Percentiles rank a stretch among this genome's conserved stretches.
Conservation (phyloP, 2,797 vertebrate species). For the Myiotriccus ornatus region DNA sequence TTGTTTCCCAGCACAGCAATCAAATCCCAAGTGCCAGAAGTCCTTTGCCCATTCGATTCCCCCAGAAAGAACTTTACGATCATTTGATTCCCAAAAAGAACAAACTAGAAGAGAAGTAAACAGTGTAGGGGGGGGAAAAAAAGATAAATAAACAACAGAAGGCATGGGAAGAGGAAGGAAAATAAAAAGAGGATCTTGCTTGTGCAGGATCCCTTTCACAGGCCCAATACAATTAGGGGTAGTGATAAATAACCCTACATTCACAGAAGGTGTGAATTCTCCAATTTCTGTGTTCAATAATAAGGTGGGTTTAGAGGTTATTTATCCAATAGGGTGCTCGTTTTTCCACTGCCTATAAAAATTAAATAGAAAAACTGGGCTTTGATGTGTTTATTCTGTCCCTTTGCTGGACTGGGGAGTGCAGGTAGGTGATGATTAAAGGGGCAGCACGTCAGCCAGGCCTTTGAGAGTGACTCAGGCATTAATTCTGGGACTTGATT, state of each 20-base stretch:
- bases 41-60: not conserved
- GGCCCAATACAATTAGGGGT: not conserved
- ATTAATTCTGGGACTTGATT: not conserved
- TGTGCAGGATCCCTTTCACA: not conserved
- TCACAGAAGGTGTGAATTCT: not conserved
- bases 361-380: not conserved
- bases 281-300: not conserved
- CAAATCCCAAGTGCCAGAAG: not conserved
- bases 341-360: not conserved
- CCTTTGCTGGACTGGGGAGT: not conserved
- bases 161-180: not conserved
- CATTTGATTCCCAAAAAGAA: not conserved
- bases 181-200: not conserved
- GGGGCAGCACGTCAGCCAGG: not conserved
- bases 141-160: not conserved
- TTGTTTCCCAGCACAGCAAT: not conserved
- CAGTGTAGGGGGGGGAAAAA: fast-evolving
- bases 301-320: fast-evolving
- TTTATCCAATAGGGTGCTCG: not conserved
- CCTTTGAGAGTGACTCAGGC: not conserved
- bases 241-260: not conserved
- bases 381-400: not conserved
- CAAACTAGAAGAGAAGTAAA: not conserved
- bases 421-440: not conserved
- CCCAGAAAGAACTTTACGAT: not conserved